Conservation (phyloP, 2,113 vertebrate species). For the Ctenomys sociabilis region DNA sequence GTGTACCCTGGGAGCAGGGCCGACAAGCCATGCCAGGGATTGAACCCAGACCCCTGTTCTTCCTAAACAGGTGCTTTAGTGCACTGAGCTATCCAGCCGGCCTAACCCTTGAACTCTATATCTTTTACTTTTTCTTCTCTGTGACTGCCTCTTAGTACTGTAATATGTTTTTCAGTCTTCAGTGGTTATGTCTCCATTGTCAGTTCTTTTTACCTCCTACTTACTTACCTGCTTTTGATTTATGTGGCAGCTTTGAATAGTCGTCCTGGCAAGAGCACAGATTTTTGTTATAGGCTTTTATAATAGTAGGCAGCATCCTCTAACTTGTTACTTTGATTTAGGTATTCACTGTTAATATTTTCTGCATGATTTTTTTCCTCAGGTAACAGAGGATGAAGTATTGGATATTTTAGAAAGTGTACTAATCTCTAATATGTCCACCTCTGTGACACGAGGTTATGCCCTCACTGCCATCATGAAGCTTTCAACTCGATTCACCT, state of each 20-base stretch:
- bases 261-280: background rate
- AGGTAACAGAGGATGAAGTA: slow-evolving; percentile 99
- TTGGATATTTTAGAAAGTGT: slow-evolving; percentile 98
- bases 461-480: slow-evolving; percentile 99
- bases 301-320: background rate
- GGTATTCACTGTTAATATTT: background rate
- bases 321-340: background rate
- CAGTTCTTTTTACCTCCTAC: background rate
- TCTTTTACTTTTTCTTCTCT: slow-evolving; percentile 20
- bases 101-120: background rate
- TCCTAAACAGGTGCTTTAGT: too few relatives aligned
- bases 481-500: slow-evolving; percentile 96
- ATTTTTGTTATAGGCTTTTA: background rate
- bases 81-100: too few relatives aligned
- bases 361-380: slow-evolving; percentile 41
- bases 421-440: slow-evolving; percentile 96
- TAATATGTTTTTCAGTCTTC: background rate
- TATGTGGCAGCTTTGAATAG: background rate
- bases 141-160: background rate
- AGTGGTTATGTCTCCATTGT: background rate
- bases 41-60: too few relatives aligned
- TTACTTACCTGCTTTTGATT: background rate
- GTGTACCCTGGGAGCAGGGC: too few relatives aligned
- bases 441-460: slow-evolving; percentile 97
- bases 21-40: too few relatives aligned